Evolutionary conservation across 2,888 invertebrate genomes (phyloP), one percentile per base, ranked within the genome.

Genomic region (Cotesia congregata): DNA sequence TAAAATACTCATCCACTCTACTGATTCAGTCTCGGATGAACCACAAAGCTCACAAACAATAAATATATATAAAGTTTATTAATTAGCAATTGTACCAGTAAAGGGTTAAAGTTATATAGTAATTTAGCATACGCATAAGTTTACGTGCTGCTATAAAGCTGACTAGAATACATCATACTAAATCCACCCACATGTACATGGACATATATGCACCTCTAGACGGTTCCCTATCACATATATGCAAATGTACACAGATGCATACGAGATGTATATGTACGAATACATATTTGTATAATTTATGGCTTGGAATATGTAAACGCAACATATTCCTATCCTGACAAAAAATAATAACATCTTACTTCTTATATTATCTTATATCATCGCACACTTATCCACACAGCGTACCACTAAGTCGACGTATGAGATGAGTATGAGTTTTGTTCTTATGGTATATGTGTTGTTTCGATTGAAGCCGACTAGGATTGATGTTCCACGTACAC

Each of bases 91-190:
- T 68, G 72, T 80, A 81, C 81, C 81, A 81, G 81, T 79, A 50
- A 74, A 81, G 81, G 80, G 80, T 80, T 80, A 81, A 80, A 79
- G 77, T 79, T 71, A 67, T 79, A 77, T 64, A 30, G 41, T 70
- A 69, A 61, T 75, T 41, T 39, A 75, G 77, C 73, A 80, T 77
- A 77, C 72, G 77, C 77, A 72, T 80, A 69, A 78, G 77, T 76
- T 79, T 79, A 80, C 77, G 88, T 88, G 88, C 86, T 88, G 88
- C 88, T 88, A 88, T 87, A 85, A 88, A 88, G 88, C 88, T 88
- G 88, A 88, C 88, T 88, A 88, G 88, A 88, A 86, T 88, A 87
- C 85, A 86, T 81, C 75, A 73, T 76, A 72, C 65, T 72, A 72
- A 60, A 74, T 77, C 67, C 73, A 71, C 75, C 68, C 61, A 67